A percentile compares a stretch with the other conserved stretches of the same genome.
Evolutionary conservation across 2,888 invertebrate species (phyloP).

Genomic region (Lithophane ornitopus): DNA sequence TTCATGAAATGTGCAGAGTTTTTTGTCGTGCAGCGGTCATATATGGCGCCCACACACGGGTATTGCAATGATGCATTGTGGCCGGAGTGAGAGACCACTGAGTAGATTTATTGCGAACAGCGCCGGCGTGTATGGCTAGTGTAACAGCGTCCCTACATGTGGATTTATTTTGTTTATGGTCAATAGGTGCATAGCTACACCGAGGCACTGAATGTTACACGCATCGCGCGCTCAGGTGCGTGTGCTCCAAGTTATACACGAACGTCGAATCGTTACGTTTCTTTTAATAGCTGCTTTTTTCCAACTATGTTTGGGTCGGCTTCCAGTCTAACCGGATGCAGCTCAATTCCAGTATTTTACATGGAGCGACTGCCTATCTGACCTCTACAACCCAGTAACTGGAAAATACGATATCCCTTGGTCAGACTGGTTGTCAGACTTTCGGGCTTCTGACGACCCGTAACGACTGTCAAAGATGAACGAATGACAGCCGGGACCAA

Average conservation of each 20-base stretch:
- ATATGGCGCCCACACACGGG: slow-evolving; percentile 77
- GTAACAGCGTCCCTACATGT: slow-evolving; percentile 72
- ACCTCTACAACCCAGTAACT: too few relatives aligned
- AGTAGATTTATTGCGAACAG: slow-evolving; percentile 78
- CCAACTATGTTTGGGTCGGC: too few relatives aligned
- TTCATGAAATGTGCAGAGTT: slow-evolving; percentile 62
- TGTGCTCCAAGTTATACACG: slow-evolving; percentile 43
- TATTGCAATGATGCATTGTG: slow-evolving; percentile 74
- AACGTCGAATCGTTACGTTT: not conserved
- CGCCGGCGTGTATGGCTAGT: slow-evolving; percentile 72
- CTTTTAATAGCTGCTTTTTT: not conserved
- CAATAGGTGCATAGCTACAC: slow-evolving; percentile 68
- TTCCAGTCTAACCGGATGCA: too few relatives aligned
- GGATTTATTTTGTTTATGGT: slow-evolving; percentile 82
- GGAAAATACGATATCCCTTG: too few relatives aligned
- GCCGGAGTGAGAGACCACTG: slow-evolving; percentile 68
- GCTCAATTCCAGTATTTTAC: too few relatives aligned
- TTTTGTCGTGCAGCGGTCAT: slow-evolving; percentile 71
- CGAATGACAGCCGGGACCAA: too few relatives aligned
- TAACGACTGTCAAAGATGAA: too few relatives aligned
- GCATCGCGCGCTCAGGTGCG: slow-evolving; percentile 58
- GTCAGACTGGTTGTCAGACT: too few relatives aligned
- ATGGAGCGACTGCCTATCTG: too few relatives aligned
- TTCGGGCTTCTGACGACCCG: too few relatives aligned
- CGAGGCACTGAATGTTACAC: slow-evolving; percentile 62